Conservation (phyloP, 2,888 invertebrate genomes). For the Morinoia aosen region DNA sequence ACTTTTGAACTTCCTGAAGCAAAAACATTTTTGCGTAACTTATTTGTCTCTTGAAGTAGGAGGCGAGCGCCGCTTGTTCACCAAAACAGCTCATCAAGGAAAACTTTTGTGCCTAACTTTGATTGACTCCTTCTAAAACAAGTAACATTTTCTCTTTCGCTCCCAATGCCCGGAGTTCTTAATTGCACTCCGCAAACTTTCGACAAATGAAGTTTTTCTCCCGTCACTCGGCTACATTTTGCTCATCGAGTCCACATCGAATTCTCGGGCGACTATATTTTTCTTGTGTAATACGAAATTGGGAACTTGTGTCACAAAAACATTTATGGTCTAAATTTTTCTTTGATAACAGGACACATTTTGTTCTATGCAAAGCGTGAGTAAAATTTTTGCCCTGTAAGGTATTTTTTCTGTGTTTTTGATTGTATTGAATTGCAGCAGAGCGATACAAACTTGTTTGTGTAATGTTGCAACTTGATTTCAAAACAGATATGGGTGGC, state of each 20-base stretch:
- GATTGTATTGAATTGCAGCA: not conserved
- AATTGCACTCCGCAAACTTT: constrained; percentile 50
- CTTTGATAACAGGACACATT: not conserved
- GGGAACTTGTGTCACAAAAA: not conserved
- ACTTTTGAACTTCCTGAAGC: not conserved
- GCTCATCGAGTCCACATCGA: constrained; percentile 4
- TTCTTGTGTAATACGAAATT: not conserved
- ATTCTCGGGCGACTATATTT: not conserved
- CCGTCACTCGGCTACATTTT: constrained; percentile 14
- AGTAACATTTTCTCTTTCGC: constrained; percentile 35
- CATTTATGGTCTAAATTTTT: not conserved
- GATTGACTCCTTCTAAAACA: constrained; percentile 51
- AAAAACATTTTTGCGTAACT: constrained; percentile 20
- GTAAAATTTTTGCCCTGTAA: not conserved
- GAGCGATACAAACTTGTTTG: not conserved
- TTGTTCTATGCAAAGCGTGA: not conserved
- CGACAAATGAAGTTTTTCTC: constrained; percentile 33
- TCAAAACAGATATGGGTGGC: not conserved
- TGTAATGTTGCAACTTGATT: too few relatives aligned
- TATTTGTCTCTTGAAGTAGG: constrained; percentile 19
- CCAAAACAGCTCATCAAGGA: constrained; percentile 37
- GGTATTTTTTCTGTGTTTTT: not conserved
- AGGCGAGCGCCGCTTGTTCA: constrained; percentile 35
- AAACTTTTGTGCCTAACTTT: constrained; percentile 44
- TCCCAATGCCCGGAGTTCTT: constrained; percentile 36